These are phyloP conservation scores for Tetropium fuscum DNA, from an alignment of 2,888 invertebrate species.

Conservation along the genomic window DNA sequence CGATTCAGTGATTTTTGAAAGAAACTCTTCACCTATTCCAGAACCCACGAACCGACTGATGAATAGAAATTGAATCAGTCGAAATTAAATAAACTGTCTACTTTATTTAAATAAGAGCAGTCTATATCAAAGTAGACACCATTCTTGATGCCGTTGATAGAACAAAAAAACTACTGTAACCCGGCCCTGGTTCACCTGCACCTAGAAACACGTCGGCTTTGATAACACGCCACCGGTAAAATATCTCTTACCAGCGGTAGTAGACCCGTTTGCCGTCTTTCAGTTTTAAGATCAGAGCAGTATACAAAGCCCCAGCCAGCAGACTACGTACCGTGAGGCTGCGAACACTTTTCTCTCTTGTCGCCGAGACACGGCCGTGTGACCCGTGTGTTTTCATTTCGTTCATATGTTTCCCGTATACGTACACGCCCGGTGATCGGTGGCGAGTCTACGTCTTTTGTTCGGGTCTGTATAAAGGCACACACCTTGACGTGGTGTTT, in stretches of 20 bases:
- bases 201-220: slow-evolving; percentile 25
- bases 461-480: background rate
- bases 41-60: too few species aligned
- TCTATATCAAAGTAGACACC: too few species aligned
- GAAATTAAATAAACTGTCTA: too few species aligned
- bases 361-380: background rate
- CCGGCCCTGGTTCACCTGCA: slow-evolving; percentile 30
- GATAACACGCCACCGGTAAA: slow-evolving; percentile 31
- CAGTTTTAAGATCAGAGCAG: too few species aligned
- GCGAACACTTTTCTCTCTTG: background rate
- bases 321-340: slow-evolving; percentile 9
- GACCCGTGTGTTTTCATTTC: background rate
- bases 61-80: too few species aligned
- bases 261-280: slow-evolving; percentile 25
- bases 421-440: slow-evolving; percentile 1
- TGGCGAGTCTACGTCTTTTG: slow-evolving; percentile 1
- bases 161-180: background rate
- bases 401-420: slow-evolving; percentile 12
- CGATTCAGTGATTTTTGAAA: too few species aligned
- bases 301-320: slow-evolving; percentile 24
- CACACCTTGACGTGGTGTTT: background rate
- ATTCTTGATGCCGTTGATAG: too few species aligned
- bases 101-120: too few species aligned
- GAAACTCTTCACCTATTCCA: too few species aligned
- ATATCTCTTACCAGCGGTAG: slow-evolving; percentile 27